Evolutionary conservation across 2,797 vertebrate genomes (phyloP).

Genomic region (Tragelaphus oryx): DNA sequence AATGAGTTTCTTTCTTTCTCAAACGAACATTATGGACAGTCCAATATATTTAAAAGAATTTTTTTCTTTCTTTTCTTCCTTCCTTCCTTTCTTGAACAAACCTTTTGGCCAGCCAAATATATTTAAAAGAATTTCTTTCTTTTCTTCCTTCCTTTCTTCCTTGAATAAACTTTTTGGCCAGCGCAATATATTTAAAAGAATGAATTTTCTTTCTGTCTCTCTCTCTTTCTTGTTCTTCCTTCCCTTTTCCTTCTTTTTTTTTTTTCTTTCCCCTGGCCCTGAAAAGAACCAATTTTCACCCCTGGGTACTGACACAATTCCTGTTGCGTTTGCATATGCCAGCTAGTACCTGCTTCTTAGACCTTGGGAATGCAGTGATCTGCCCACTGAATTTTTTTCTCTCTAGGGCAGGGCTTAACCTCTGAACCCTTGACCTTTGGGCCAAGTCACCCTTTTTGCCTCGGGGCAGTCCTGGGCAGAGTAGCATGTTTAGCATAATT

Average conservation of each 20-base stretch:
- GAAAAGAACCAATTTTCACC: neutral
- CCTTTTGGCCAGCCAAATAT: neutral
- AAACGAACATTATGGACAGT: neutral
- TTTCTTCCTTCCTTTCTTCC: neutral
- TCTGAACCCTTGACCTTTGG: neutral
- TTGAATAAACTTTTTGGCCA: too few species aligned
- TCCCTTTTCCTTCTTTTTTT: neutral
- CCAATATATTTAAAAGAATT: neutral
- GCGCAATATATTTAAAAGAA: too few species aligned
- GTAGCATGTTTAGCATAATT: too few species aligned
- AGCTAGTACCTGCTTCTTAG: neutral
- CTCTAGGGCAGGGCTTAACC: neutral
- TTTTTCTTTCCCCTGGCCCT: neutral
- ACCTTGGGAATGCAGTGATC: neutral
- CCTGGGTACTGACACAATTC: fast-evolving
- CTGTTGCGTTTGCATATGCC: neutral
- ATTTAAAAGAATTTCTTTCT: neutral
- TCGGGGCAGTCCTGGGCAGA: fast-evolving
- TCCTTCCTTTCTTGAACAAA: neutral
- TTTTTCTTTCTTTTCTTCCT: neutral
- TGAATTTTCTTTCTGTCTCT: too few species aligned
- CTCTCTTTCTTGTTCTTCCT: too few species aligned
- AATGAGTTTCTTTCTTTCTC: neutral
- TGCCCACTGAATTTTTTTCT: too few species aligned
- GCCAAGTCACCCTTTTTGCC: neutral